Percentiles rank a stretch among this genome's conserved stretches.
These are phyloP conservation scores for Malurus elegans DNA, from an alignment of 2,113 vertebrate species.

Conservation along the genomic window DNA sequence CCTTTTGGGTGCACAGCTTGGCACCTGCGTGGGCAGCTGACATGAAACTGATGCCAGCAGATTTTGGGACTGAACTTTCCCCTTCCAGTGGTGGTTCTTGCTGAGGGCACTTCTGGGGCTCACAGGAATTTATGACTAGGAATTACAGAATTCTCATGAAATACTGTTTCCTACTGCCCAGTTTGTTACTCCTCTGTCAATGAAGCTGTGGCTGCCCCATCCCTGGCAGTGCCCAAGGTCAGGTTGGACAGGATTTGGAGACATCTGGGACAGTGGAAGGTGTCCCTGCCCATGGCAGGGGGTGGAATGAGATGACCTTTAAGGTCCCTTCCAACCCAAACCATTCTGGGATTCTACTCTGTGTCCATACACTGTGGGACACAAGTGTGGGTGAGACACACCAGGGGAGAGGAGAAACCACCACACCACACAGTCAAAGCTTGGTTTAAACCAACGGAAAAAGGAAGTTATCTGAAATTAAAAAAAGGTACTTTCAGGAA, in stretches of 20 bases:
- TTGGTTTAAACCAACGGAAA: neutral
- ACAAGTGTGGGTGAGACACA: rapidly evolving
- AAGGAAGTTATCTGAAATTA: neutral
- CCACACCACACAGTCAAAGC: neutral
- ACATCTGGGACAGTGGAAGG: neutral
- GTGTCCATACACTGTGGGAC: neutral
- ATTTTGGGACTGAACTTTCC: neutral
- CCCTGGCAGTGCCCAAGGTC: neutral
- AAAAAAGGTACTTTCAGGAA: neutral
- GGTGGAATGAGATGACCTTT: rapidly evolving
- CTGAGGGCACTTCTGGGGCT: neutral
- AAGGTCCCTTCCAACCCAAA: neutral
- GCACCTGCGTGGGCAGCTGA: neutral
- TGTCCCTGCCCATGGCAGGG: neutral
- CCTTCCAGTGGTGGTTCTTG: neutral
- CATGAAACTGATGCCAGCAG: rapidly evolving
- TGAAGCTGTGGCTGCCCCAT: neutral
- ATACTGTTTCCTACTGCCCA: neutral
- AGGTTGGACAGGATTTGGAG: neutral
- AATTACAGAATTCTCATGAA: neutral
- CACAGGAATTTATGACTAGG: neutral
- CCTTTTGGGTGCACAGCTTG: neutral
- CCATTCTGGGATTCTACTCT: neutral
- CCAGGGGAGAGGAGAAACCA: neutral
- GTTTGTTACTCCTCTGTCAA: neutral